Evolutionary conservation across 2,888 invertebrate species (phyloP), one percentile per base, ranked within the genome.

Genomic region (Ctena decussata): DNA sequence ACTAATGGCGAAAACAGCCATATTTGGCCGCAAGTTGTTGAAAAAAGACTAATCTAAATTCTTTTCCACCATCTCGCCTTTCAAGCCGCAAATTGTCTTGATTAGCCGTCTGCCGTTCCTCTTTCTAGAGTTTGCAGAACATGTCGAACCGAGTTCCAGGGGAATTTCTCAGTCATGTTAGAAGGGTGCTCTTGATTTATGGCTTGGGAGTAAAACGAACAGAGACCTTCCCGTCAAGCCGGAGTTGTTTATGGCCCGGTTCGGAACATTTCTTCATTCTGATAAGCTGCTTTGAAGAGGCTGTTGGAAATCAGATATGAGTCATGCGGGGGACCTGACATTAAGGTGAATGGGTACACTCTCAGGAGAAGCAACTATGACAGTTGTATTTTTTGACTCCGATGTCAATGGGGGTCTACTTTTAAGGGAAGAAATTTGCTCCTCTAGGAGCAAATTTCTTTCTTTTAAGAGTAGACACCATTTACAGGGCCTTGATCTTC

Each of bases 171-270:
- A 88, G 87, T 85, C 87, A 83, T 79, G 78, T 88, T 85, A 73
- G 87, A 83, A 88, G 85, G 85, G 79, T 81, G 81, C 83, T 80
- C 85, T 83, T 88, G 87, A 88, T 88, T 88, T 88, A 88, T 79
- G 83, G 65, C 32, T 32, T 30, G 37, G 49, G 71, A 74, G 81
- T 83, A 53, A 69, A 57, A 80, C 65, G 85, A 88, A 85, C 87
- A 85, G 78, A 72, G 85, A 82, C 81, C 81, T 83, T 70, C 57
- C 83, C 85, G 87, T 88, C 87, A 88, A 32, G 71, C 39, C n/a
- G 30, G 71, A 53, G 65, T 88, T 27, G 69, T 88, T 88, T 88
- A 88, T 78, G 83, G 65, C 35, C 65, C 65, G 3, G 35, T 65
- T 65, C 35, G 18, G 65, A 65, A 35, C 65, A 65, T 65, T 65